Evolutionary conservation across 1,140 invertebrate genomes (phyloP).

Genomic region (Neodiprion pinetum): DNA sequence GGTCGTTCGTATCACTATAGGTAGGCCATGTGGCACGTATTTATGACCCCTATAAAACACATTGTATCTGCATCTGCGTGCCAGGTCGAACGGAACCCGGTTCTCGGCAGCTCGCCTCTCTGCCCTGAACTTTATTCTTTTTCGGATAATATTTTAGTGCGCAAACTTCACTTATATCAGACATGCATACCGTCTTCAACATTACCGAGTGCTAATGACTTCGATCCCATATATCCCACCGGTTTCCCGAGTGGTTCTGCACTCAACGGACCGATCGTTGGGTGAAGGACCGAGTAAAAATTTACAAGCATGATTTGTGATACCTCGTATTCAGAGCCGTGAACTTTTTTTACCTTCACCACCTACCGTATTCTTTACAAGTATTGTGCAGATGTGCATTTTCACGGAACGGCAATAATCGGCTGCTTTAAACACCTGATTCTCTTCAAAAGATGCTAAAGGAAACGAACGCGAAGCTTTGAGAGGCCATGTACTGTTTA

Average conservation of each 20-base stretch:
- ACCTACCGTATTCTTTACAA: background rate
- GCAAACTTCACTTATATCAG: slow-evolving; percentile 5
- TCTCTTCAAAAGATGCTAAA: too few relatives aligned
- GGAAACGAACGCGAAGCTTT: too few relatives aligned
- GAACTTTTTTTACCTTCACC: background rate
- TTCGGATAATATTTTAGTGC: background rate
- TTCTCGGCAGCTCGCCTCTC: background rate
- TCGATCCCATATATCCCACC: background rate
- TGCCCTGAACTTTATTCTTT: background rate
- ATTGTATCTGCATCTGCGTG: background rate
- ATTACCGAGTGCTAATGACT: background rate
- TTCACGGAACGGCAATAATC: too few relatives aligned
- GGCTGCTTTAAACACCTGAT: too few relatives aligned
- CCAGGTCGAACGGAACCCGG: background rate
- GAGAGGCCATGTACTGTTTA: too few relatives aligned
- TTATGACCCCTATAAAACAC: background rate
- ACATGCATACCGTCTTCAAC: background rate
- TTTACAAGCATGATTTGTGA: background rate
- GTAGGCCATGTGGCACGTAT: slow-evolving; percentile 6
- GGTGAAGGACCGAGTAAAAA: background rate
- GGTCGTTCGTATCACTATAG: background rate
- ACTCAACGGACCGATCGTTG: background rate
- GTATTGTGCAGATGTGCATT: background rate
- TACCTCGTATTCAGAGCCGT: background rate
- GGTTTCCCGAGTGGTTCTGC: background rate